A percentile compares a stretch with the other conserved stretches of the same genome.
These are phyloP conservation scores for Apogon hyalosoma DNA, from an alignment of 2,797 vertebrate genomes.

Conservation along the genomic window DNA sequence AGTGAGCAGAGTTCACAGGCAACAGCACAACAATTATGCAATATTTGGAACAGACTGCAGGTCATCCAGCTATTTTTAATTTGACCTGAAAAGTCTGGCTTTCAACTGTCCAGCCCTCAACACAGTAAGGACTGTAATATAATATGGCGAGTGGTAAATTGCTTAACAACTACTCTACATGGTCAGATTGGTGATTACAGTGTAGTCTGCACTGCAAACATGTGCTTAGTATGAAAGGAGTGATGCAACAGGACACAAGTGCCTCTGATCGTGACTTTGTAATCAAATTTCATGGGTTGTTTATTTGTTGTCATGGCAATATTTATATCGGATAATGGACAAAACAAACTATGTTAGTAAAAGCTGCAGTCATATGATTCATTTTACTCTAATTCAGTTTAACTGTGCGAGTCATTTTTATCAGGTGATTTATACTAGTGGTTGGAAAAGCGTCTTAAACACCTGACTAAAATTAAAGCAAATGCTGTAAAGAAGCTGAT, in stretches of 20 bases:
- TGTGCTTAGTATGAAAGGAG: conserved; percentile 14
- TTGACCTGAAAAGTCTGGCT: background rate
- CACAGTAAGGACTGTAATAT: conserved; percentile 8
- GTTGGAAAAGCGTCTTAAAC: background rate
- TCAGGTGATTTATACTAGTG: background rate
- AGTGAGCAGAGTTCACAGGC: background rate
- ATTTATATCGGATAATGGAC: conserved; percentile 4
- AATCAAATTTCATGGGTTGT: conserved; percentile 1
- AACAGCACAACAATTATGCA: conserved; percentile 7
- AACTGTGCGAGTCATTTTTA: background rate
- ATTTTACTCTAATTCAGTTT: background rate
- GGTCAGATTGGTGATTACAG: conserved; percentile 18
- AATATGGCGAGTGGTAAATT: conserved; percentile 4
- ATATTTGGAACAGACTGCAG: conserved; percentile 1
- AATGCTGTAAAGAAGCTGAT: background rate
- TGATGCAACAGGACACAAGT: background rate
- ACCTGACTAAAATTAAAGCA: conserved; percentile 10
- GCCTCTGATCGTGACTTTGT: conserved; percentile 8
- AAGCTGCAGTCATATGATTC: background rate
- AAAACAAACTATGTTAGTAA: background rate
- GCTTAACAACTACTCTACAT: conserved; percentile 22
- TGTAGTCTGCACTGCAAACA: conserved; percentile 22
- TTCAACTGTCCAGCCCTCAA: conserved; percentile 11
- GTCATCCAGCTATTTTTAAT: conserved; percentile 23
- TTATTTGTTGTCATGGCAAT: background rate